Evolutionary conservation across 2,888 invertebrate species (phyloP).

Genomic region (Drosophila meridionalis): DNA sequence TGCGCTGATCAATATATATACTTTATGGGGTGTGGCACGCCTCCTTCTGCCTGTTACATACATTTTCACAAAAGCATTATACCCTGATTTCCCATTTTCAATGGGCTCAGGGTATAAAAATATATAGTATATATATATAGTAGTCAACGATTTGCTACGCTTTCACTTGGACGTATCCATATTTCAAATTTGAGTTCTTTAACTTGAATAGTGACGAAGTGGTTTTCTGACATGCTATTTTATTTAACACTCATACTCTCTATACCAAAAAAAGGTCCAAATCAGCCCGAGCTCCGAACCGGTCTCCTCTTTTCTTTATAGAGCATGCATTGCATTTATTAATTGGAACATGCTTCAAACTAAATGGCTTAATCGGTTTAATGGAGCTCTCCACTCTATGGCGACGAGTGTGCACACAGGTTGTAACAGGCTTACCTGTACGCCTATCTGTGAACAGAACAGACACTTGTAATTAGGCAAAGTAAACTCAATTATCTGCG

Average conservation of each 20-base stretch:
- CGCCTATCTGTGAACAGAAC: constrained; percentile 27
- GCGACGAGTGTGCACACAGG: constrained; percentile 3
- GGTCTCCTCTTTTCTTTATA: background rate
- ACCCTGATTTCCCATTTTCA: too few species aligned
- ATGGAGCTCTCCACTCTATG: constrained; percentile 19
- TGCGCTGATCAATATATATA: too few species aligned
- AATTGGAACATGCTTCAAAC: constrained; percentile 13
- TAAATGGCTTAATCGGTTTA: constrained; percentile 14
- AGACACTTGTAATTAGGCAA: constrained; percentile 69
- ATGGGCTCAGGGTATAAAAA: too few species aligned
- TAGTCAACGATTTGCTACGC: too few species aligned
- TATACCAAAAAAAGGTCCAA: background rate
- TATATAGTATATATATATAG: too few species aligned
- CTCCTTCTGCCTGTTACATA: too few species aligned
- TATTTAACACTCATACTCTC: too few species aligned
- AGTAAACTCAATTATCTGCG: constrained; percentile 77
- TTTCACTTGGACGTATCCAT: too few species aligned
- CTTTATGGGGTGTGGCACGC: too few species aligned
- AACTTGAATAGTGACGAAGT: background rate
- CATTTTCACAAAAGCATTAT: too few species aligned
- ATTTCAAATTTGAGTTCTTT: too few species aligned
- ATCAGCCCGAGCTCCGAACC: background rate
- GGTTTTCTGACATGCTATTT: too few species aligned
- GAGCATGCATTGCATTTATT: background rate
- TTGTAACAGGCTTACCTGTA: constrained; percentile 6